Base-by-base conservation (phyloP, 1,140 invertebrate genomes). In the Drosophila seguyi region DNA sequence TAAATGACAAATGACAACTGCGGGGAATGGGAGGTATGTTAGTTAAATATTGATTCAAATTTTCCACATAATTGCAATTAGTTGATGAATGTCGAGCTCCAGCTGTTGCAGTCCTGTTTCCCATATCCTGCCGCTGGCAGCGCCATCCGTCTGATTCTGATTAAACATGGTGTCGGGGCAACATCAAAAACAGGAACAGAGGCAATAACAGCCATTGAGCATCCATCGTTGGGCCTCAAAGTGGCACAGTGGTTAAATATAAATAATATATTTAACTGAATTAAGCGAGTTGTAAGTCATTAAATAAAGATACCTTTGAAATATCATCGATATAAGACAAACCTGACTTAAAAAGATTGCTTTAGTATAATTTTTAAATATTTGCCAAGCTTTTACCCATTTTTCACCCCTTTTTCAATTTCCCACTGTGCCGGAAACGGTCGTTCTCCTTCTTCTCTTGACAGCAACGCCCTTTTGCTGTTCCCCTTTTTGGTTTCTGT, bases 11-110 rank as follows among this genome's bases (percentile, higher is more conserved):
- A 55, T 75, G 75, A 61, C 65, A 81, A 57, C 44, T 18, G 57
- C 34, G 25, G 20, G 50, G 11, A 20, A 4, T 11, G 59, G 45
- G 39, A 44, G 68, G 62, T 66, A 66, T 76, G 63, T 63, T 66
- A 75, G 75, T 84, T 72, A 71, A 84, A 85, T 85, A 85, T 85
- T 85, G 81, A 80, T 85, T 84, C 84, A 67, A 61, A 80, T 84
- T 84, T 80, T 84, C 76, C 81, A 84, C 81, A 85, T 85, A 85
- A 85, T 85, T 85, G 77, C 81, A 85, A 85, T 85, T 81, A 85
- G 82, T 78, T 85, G 77, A 85, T 84, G 81, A 80, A 66, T 67
- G 62, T 77, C 20, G 47, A 56, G 71, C 22, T 25, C 14, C 71
- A 74, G 61, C 74, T 76, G 73, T 76, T 77, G 74, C 60, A 57